Percentiles rank a stretch among this genome's conserved stretches.
These are phyloP conservation scores for Drosophila ogumai DNA, from an alignment of 1,140 invertebrate genomes.

Conservation along the genomic window DNA sequence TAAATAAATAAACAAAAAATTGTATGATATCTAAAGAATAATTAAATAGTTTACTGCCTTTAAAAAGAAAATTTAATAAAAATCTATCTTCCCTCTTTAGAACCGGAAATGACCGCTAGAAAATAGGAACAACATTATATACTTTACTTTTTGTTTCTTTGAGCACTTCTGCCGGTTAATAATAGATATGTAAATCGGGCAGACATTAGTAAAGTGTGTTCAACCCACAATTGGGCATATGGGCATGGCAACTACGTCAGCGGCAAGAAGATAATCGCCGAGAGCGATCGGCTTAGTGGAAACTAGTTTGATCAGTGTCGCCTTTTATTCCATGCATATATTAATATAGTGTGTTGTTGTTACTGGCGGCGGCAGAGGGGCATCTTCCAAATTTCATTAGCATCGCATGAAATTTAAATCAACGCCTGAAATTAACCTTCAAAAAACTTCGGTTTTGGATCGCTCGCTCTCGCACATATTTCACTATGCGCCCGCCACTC, in stretches of 20 bases:
- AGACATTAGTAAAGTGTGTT: constrained; percentile 14
- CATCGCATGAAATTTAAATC: constrained; percentile 62
- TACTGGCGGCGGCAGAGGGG: constrained; percentile 15
- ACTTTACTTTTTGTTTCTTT: not conserved
- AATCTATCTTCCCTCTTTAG: not conserved
- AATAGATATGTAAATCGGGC: constrained; percentile 36
- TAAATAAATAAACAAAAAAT: too few relatives aligned
- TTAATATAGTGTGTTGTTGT: constrained; percentile 31
- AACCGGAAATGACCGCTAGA: constrained; percentile 9
- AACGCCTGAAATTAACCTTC: constrained; percentile 60
- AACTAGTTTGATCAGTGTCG: constrained; percentile 55
- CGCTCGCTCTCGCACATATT: constrained; percentile 49
- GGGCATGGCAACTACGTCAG: constrained; percentile 48
- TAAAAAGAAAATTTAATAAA: not conserved
- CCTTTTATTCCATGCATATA: constrained; percentile 43
- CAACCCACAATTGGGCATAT: constrained; percentile 23
- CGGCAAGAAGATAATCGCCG: constrained; percentile 13
- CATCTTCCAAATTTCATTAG: constrained; percentile 60
- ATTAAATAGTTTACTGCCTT: not conserved
- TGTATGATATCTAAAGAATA: not conserved
- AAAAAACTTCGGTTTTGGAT: constrained; percentile 48
- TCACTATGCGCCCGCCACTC: constrained; percentile 59
- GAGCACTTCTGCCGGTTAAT: constrained; percentile 4
- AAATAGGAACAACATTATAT: constrained; percentile 5
- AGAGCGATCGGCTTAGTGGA: constrained; percentile 27